Evolutionary conservation across 2,888 invertebrate species (phyloP), one percentile per base, ranked within the genome.

Genomic region (Hirudinaria manillensis): DNA sequence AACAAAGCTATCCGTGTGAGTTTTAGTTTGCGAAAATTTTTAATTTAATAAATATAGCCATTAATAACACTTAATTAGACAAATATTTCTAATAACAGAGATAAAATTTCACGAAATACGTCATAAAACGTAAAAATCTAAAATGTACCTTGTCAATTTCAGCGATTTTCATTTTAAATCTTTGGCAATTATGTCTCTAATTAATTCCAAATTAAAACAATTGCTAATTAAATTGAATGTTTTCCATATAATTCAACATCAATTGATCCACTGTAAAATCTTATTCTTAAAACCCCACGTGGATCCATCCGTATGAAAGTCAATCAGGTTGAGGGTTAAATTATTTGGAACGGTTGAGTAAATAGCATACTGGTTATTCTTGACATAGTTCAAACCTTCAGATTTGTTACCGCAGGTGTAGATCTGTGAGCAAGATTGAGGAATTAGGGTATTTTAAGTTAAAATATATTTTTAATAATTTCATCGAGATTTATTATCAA

Each of bases 291-390:
- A 70, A 4, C 75, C 75, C 75, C 75, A 75, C 2, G 13, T 32
- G 7, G 24, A 21, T 10, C 75, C 75, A 34, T 75, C 70, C 0
- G 56, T 68, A 21, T 24, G 21, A 27, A 70, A 70, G 34, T 75
- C 61, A n/a, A 75, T 34, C 45, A 75, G 3, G 61, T 75, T 75
- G 53, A 75, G 3, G n/a, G 27, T 55, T 10, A 21, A 19, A n/a
- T 51, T 56, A n/a, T 51, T 24, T 29, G 70, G 70, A 3, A 70
- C 55, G 3, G 77, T 76, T 3, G 76, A 67, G 74, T 75, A 78
- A 73, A 78, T 76, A 67, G 77, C 77, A 34, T 53, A 77, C 21
- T 77, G 76, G 70, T 78, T 78, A 65, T 70, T 24, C 7, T 27
- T 61, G 2, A 67, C 55, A 21, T 24, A 38, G 10, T 34, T 10